Evolutionary conservation across 2,113 vertebrate species (phyloP), one percentile per base, ranked within the genome.

Genomic region (Meleagris gallopavo): DNA sequence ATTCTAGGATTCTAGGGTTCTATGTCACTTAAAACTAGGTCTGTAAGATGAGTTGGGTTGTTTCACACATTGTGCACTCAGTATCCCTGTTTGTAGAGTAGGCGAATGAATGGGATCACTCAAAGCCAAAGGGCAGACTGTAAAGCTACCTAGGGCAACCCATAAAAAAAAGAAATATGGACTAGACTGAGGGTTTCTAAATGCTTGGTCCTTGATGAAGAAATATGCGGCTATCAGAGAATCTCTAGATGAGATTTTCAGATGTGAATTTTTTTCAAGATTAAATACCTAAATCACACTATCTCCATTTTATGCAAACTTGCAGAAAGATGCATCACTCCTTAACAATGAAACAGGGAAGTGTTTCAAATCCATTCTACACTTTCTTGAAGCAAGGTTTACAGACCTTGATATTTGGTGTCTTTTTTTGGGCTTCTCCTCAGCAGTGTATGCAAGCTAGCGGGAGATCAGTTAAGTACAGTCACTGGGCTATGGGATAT

Each of bases 21-120:
- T 16, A 54, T 29, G 27, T 54, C 64, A 85, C 45, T 71, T 88
- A 60, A 60, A 83, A 62, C 36, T 27, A 52, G 24, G 70, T 30
- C 52, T 30, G 9, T 30, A 30, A 54, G 25, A 60, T 0, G 0
- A 64, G 34, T 52, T 0, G 0, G 48, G 46, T 50, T 92, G 43
- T 81, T 86, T 38, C 78, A 73, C 27, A 21, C 36, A 85, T 40
- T 41, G 75, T 29, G 27, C 30, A 34, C 87, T 73, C 58, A 60
- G 76, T 38, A 34, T n/a, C n/a, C 60, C 54, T 70, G 15, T 54
- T 54, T 83, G 3, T 18, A 83, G 34, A 60, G 93, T 32, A 64
- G 55, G 41, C 90, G 29, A 67, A 21, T 65, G 32, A 46, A 27
- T 17, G 34, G 50, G 13, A 67, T 67, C 52, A 60, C 38, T n/a